A percentile compares a stretch with the other conserved stretches of the same genome.
Evolutionary conservation across 2,797 vertebrate genomes (phyloP).

Genomic region (Cetoscarus ocellatus): DNA sequence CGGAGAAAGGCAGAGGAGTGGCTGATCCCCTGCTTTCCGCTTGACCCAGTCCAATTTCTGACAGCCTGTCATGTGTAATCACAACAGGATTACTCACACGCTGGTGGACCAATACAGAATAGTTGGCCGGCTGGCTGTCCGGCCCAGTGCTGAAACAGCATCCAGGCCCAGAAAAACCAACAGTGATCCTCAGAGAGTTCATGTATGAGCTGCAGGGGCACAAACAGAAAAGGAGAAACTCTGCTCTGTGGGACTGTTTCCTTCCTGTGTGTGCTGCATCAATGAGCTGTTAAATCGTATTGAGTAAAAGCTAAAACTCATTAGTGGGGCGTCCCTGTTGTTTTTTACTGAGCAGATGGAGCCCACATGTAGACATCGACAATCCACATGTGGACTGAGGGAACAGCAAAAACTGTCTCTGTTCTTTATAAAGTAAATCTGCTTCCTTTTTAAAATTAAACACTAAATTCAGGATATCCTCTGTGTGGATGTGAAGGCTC

Average conservation of each 20-base stretch:
- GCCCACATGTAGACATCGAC: not conserved
- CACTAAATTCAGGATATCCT: not conserved
- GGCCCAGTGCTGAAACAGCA: conserved; percentile 75
- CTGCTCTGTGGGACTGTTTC: not conserved
- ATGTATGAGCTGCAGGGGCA: conserved; percentile 44
- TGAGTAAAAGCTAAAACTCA: not conserved
- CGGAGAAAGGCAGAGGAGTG: conserved; percentile 73
- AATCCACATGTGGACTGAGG: not conserved
- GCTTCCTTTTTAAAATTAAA: not conserved
- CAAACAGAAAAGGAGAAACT: conserved; percentile 20
- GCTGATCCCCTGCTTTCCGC: conserved; percentile 87
- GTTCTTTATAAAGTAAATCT: conserved; percentile 3
- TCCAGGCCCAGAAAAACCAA: conserved; percentile 56
- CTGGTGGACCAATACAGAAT: conserved; percentile 63
- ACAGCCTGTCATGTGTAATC: conserved; percentile 90
- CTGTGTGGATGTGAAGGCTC: conserved; percentile 6
- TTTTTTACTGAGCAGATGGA: not conserved
- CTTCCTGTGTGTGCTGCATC: not conserved
- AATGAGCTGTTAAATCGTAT: not conserved
- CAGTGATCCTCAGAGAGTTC: conserved; percentile 53
- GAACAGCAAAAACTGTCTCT: not conserved
- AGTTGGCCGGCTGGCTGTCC: conserved; percentile 59
- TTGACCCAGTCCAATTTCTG: conserved; percentile 84
- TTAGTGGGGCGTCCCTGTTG: not conserved
- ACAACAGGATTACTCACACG: conserved; percentile 79